Base-by-base conservation (phyloP, 2,797 vertebrate species). In the Otolemur crassicaudatus region DNA sequence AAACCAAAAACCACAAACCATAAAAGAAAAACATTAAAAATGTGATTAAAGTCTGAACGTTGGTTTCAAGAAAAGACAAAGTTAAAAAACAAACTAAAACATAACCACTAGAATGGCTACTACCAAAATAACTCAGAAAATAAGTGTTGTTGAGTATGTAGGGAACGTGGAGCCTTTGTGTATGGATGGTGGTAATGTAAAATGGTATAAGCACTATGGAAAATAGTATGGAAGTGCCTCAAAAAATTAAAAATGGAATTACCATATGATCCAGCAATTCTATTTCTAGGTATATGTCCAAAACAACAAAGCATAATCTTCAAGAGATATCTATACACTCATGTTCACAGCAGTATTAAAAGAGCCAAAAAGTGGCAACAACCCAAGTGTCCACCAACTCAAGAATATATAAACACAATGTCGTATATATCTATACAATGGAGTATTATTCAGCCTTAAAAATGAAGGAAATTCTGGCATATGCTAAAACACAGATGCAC, bases 191-290 rank as follows among this genome's bases (percentile, higher is more conserved):
- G 22, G 49, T 40, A 87, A 93, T 17, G 56, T 77, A 84, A 94
- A 85, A 84, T 49, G 27, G 37, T 89, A 43, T 65, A 91, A 72
- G 43, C 37, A 63, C 40, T 87, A 43, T 5, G 20, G 40, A 92
- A 91, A 91, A 93, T 2, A 29, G 40, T 65, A 73, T 22, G 34
- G 37, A 65, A n/a, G 22, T 58, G 91, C 80, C 73, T 91, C 56
- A 90, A 95, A 95, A 89, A 83, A 87, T 43, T 56, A 94, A 87
- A 97, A 89, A 84, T 7, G 91, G 83, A 80, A 94, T 83, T 95
- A 83, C 69, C 79, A 61, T 65, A 87, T 58, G 60, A 95, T 80
- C 53, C 73, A 93, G 82, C 65, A 90, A 84, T 81, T 91, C 81
- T 25, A 94, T 46, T 76, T 94, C 75, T 91, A 77, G 60, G 43